Evolutionary conservation across 1,140 invertebrate genomes (phyloP).

Genomic region (Meloidogyne hapla): DNA sequence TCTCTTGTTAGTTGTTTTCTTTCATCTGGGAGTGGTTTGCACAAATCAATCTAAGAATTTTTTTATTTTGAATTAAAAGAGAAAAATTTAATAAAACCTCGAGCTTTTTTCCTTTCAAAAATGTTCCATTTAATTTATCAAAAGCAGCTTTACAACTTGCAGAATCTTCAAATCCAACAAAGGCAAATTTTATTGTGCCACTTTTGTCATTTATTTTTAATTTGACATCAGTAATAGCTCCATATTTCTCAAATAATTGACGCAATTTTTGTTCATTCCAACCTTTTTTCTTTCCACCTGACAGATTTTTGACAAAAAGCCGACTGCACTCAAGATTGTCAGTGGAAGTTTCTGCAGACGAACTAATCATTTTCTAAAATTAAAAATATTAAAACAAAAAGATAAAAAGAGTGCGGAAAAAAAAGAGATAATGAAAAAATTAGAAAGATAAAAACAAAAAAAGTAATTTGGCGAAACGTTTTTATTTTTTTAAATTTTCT

Average conservation of each 20-base stretch:
- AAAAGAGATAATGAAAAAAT: too few species aligned
- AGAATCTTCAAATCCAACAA: slow-evolving; percentile 73
- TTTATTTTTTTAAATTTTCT: too few species aligned
- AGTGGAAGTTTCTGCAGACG: neutral
- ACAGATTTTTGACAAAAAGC: slow-evolving; percentile 78
- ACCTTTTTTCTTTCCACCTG: slow-evolving; percentile 68
- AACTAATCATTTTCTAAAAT: neutral
- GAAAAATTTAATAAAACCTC: too few species aligned
- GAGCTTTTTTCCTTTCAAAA: slow-evolving; percentile 78
- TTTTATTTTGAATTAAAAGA: slow-evolving; percentile 1
- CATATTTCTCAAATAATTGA: slow-evolving; percentile 76
- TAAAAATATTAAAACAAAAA: neutral
- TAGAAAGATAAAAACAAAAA: neutral
- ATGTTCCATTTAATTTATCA: slow-evolving; percentile 80
- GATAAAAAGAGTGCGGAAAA: too few species aligned
- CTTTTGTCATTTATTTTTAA: slow-evolving; percentile 80
- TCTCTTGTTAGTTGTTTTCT: slow-evolving; percentile 20
- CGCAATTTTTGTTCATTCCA: slow-evolving; percentile 77
- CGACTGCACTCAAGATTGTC: neutral
- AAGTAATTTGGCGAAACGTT: too few species aligned
- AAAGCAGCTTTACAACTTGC: slow-evolving; percentile 78
- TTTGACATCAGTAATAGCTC: slow-evolving; percentile 85
- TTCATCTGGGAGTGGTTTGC: slow-evolving; percentile 32
- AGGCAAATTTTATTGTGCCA: slow-evolving; percentile 11
- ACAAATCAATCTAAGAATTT: slow-evolving; percentile 38